Conservation (phyloP, 1,140 invertebrate species). For the Drosophila leontia region DNA sequence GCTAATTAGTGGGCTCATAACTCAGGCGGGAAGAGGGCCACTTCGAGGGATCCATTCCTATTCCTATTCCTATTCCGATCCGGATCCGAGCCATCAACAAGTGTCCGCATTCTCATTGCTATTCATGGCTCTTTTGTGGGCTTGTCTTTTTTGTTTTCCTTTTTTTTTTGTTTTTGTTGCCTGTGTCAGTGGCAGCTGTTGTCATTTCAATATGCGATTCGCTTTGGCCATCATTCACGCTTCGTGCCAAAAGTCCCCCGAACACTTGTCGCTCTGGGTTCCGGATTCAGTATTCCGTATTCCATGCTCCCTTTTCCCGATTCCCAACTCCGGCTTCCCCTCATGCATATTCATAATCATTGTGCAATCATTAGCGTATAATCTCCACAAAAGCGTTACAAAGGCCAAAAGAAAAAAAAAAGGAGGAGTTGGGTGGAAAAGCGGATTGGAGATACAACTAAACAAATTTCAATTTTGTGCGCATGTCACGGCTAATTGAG, state of each 20-base stretch:
- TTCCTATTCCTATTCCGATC: constrained; percentile 14
- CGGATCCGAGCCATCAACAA: constrained; percentile 61
- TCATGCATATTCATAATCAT: constrained; percentile 85
- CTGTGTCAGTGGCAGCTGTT: constrained; percentile 76
- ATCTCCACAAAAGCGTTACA: constrained; percentile 78
- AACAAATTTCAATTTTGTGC: constrained; percentile 82
- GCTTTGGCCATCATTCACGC: constrained; percentile 78
- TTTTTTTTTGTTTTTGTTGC: constrained; percentile 17
- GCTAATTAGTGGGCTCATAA: constrained; percentile 83
- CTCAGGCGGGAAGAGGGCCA: constrained; percentile 43
- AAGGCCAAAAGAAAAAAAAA: constrained; percentile 35
- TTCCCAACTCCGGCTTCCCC: constrained; percentile 10
- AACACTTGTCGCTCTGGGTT: constrained; percentile 63
- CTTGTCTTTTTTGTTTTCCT: constrained; percentile 13
- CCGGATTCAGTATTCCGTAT: background rate
- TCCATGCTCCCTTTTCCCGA: background rate
- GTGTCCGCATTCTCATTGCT: constrained; percentile 75
- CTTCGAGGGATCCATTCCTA: constrained; percentile 25
- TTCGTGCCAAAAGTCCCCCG: constrained; percentile 66
- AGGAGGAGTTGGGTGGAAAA: constrained; percentile 26
- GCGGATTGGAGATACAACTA: constrained; percentile 43
- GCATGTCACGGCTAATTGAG: constrained; percentile 84
- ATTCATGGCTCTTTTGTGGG: constrained; percentile 49
- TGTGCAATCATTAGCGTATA: constrained; percentile 84
- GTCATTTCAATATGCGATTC: constrained; percentile 78